Evolutionary conservation across 2,797 vertebrate species (phyloP).

Genomic region (Chelonia mydas): DNA sequence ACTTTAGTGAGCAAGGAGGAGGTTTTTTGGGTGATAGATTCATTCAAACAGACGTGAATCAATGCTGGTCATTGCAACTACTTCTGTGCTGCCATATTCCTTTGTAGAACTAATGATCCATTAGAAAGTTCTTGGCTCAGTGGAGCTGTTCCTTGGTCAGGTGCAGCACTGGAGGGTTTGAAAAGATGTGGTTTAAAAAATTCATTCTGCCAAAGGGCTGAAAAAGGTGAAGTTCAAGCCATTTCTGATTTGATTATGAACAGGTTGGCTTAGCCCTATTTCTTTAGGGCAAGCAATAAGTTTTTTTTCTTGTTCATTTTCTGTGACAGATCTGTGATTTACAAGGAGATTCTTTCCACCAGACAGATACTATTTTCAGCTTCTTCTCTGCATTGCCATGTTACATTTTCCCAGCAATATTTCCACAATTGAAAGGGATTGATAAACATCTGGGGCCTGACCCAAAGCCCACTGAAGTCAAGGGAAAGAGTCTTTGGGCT

Average conservation of each 20-base stretch:
- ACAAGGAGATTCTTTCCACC: neutral
- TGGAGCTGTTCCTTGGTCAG: neutral
- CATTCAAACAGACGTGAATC: neutral
- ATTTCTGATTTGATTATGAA: neutral
- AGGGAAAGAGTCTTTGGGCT: neutral
- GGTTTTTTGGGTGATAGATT: neutral
- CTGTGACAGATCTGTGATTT: neutral
- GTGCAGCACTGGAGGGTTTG: neutral
- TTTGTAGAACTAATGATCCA: neutral
- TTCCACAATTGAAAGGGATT: slow-evolving; percentile 4
- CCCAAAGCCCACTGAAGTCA: neutral
- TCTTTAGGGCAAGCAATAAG: neutral
- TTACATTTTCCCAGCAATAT: neutral
- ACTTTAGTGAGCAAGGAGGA: neutral
- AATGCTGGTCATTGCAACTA: neutral
- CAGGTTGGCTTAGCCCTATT: neutral
- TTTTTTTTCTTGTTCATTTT: neutral
- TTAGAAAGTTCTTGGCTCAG: neutral
- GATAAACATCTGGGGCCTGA: slow-evolving; percentile 2
- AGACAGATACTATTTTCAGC: neutral
- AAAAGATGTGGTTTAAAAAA: neutral
- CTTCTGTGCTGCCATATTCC: neutral
- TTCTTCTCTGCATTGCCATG: neutral
- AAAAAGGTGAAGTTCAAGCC: neutral
- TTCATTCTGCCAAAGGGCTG: neutral